These are phyloP conservation scores for Tetragonula clypearis DNA, from an alignment of 1,140 invertebrate genomes.

Conservation along the genomic window DNA sequence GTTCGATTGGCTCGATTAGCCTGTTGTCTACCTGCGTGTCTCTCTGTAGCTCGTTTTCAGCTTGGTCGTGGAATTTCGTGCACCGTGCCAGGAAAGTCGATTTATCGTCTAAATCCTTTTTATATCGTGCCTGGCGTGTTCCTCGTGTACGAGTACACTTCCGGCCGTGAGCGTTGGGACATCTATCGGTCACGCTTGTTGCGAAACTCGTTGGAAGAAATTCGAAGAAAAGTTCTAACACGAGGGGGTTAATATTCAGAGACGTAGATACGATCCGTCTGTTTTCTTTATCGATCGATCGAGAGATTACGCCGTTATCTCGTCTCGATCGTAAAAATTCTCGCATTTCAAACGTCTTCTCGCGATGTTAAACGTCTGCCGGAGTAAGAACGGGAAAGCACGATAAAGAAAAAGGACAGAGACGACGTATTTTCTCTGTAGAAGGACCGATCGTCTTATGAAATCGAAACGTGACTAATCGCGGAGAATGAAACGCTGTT, in stretches of 20 bases:
- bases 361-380: conserved; percentile 17
- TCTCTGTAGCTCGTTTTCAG: neutral
- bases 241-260: neutral
- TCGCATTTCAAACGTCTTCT: neutral
- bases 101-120: neutral
- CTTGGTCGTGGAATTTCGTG: neutral
- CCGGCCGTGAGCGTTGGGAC: neutral
- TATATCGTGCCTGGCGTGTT: too few species aligned
- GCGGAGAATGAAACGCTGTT: conserved; percentile 38
- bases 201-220: neutral
- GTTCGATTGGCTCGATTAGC: conserved; percentile 2
- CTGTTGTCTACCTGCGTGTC: neutral
- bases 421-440: conserved; percentile 26
- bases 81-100: neutral
- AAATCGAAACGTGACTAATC: conserved; percentile 69
- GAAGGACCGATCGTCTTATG: conserved; percentile 58
- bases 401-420: conserved; percentile 18
- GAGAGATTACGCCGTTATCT: too few species aligned
- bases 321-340: conserved; percentile 10
- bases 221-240: too few species aligned
- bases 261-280: neutral
- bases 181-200: neutral
- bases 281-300: neutral
- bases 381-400: neutral
- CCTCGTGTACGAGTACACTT: neutral